Evolutionary conservation across 2,797 vertebrate species (phyloP).

Genomic region (Bucorvus abyssinicus): DNA sequence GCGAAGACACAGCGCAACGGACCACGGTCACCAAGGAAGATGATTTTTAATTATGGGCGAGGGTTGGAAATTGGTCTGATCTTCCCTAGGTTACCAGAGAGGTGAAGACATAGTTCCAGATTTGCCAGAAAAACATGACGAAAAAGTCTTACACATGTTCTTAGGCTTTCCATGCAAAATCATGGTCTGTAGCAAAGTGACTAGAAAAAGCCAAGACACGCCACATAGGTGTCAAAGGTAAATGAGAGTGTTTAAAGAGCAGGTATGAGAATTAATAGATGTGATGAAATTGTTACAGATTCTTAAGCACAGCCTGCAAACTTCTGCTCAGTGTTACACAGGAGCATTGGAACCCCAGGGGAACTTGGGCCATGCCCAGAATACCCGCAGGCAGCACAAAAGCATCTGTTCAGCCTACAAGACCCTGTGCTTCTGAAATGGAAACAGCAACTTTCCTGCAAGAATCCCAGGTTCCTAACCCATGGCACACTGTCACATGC

Average conservation of each 20-base stretch:
- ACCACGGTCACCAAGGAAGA: neutral
- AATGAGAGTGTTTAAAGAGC: neutral
- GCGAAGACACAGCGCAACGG: accelerated
- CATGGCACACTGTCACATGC: accelerated
- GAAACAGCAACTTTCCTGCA: neutral
- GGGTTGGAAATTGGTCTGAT: neutral
- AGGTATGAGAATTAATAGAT: neutral
- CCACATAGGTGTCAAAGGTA: neutral
- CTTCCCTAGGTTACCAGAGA: neutral
- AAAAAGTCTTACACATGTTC: neutral
- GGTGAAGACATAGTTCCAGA: neutral
- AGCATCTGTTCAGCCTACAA: neutral
- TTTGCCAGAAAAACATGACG: neutral
- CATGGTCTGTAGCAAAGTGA: too few relatives aligned
- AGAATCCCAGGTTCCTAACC: neutral
- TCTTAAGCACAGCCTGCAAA: neutral
- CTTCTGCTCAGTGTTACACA: neutral
- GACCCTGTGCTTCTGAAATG: accelerated
- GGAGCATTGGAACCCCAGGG: neutral
- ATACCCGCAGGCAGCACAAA: neutral
- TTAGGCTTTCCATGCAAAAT: neutral
- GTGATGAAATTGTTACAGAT: neutral
- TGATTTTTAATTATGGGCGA: neutral
- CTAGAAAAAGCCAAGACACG: neutral
- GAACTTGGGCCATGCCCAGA: accelerated